Evolutionary conservation across 2,113 vertebrate species (phyloP).

Genomic region (Macrotis lagotis): DNA sequence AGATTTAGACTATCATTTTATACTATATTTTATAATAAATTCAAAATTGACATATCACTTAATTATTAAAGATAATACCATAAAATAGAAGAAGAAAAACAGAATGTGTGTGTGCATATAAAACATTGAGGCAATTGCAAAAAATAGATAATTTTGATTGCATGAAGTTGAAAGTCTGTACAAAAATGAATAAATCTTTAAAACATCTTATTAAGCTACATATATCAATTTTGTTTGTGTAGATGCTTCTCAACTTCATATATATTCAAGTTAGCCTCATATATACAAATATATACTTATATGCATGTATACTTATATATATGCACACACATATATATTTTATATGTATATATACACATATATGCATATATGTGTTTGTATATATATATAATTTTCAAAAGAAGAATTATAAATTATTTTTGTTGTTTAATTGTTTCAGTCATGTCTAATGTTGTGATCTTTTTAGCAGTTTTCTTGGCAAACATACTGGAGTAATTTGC

Average conservation of each 20-base stretch:
- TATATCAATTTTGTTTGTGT: neutral
- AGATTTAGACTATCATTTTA: neutral
- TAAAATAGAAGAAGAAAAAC: neutral
- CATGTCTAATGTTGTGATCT: no score
- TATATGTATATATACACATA: neutral
- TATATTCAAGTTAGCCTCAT: neutral
- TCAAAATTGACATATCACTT: no score
- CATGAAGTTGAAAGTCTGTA: neutral
- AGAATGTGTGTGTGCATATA: neutral
- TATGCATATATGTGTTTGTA: no score
- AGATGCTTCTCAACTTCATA: fast-evolving
- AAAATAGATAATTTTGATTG: neutral
- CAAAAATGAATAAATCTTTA: neutral
- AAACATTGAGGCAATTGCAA: neutral
- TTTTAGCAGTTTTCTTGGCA: no score
- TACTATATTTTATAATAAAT: neutral
- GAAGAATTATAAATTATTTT: neutral
- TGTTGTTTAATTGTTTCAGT: no score
- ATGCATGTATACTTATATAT: neutral
- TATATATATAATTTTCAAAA: neutral
- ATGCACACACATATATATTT: neutral
- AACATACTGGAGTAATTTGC: no score
- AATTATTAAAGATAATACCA: neutral
- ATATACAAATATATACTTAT: neutral
- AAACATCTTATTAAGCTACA: neutral